Base-by-base conservation (phyloP, 2,888 invertebrate species). In the Hartigia nigra region DNA sequence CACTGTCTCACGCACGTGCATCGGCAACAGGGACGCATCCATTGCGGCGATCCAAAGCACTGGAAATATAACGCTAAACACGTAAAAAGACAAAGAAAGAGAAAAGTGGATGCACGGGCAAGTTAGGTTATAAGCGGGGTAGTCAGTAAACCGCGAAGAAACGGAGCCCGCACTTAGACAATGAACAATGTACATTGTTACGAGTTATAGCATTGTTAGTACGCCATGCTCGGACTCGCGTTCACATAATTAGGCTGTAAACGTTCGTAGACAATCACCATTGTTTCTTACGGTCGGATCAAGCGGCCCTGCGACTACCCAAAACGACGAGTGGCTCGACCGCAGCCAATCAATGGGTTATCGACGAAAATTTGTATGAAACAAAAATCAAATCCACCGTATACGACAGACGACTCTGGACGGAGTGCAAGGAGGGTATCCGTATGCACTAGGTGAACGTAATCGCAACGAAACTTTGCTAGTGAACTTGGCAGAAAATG, bases 111-210 rank as follows among this genome's bases (percentile, higher is more conserved):
- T 5, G 70, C 12, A 70, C 12, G 3, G 9, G 72, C 1, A 23
- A 4, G 3, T 0, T 3, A 0, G 12, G 72, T 55, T 81, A 79
- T 81, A 81, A 31, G 31, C 12, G 11, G 5, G 72, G 72, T 32
- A 55, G 55, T 55, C 55, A 55, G 55, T 55, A 55, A 55, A 55
- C 55, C 82, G 82, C 85, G 83, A 88, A 86, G 84, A 83, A 85
- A 86, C 78, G 86, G 83, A 81, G 82, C 83, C 82, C 82, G 83
- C 83, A 85, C 75, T 75, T 75, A 87, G 88, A 91, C 91, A 91
- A 91, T 91, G 91, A 91, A 91, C 91, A 91, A 91, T 91, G 91
- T 90, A 91, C 91, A 91, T 91, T 91, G 91, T 91, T 91, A 90
- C 89, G 90, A 90, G 91, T 91, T 91, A 91, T 90, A 89, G 91